phyloP scores from a whole-genome alignment of 2,797 vertebrate species.

The Karalla daura region DNA sequence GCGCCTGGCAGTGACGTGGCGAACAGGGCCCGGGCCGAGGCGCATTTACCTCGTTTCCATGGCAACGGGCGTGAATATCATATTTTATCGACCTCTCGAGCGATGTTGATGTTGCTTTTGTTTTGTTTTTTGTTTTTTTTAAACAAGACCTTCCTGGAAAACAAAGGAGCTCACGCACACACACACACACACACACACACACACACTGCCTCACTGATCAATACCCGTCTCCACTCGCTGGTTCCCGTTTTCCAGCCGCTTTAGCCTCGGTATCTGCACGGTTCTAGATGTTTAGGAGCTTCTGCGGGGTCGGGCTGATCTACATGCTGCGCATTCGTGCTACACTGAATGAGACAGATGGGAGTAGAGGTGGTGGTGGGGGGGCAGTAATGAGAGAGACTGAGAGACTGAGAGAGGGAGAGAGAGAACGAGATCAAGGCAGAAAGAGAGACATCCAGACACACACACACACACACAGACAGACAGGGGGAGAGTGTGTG shows the following conservation, averaged over 20 bases:
- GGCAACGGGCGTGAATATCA: conserved; percentile 13
- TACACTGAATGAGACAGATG: conserved; percentile 42
- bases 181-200: conserved; percentile 40
- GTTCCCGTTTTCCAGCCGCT: conserved; percentile 26
- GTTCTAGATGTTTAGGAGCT: conserved; percentile 41
- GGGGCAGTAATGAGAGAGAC: conserved; percentile 17
- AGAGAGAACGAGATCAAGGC: conserved; percentile 3
- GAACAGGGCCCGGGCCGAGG: too few relatives aligned
- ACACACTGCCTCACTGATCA: conserved; percentile 46
- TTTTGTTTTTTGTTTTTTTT: neutral
- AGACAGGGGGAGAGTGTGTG: neutral
- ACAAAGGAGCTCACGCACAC: conserved; percentile 20
- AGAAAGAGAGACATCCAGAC: conserved; percentile 27
- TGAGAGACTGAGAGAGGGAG: too few relatives aligned
- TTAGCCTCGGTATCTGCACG: conserved; percentile 15
- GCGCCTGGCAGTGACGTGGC: too few relatives aligned
- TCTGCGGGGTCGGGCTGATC: conserved; percentile 29
- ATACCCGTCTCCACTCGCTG: conserved; percentile 35
- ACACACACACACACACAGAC: too few relatives aligned
- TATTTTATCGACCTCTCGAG: conserved; percentile 28
- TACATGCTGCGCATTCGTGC: conserved; percentile 27
- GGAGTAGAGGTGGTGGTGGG: conserved; percentile 23
- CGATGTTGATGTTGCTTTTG: too few relatives aligned
- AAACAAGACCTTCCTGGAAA: conserved; percentile 31
- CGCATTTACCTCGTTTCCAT: conserved; percentile 32